Evolutionary conservation across 2,113 vertebrate species (phyloP).

Genomic region (Chionomys nivalis): DNA sequence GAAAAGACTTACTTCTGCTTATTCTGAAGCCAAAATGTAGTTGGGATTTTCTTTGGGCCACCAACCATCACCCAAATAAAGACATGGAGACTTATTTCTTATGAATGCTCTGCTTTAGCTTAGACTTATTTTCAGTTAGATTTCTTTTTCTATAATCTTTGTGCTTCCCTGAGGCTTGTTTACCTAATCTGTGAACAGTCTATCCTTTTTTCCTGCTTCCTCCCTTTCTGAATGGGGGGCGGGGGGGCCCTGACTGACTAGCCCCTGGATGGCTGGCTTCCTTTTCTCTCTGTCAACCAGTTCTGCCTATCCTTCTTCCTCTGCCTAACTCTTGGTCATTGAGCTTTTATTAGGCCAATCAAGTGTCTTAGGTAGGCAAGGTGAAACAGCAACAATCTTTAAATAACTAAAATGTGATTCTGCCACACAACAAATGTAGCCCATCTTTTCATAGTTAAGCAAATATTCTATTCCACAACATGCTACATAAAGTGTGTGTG

Average conservation of each 20-base stretch:
- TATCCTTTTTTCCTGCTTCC: not conserved
- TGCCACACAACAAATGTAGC: too few relatives aligned
- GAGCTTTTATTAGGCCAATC: not conserved
- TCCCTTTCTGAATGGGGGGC: not conserved
- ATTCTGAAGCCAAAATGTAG: not conserved
- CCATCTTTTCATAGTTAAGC: too few relatives aligned
- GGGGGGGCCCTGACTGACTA: not conserved
- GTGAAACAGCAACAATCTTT: not conserved
- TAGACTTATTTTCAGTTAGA: not conserved
- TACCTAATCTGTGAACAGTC: not conserved
- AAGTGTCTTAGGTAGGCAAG: not conserved
- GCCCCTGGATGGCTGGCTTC: not conserved
- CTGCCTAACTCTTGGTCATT: not conserved
- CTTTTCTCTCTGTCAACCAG: not conserved
- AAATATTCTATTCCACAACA: not conserved
- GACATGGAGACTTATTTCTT: not conserved
- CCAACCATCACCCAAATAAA: not conserved
- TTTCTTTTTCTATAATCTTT: not conserved
- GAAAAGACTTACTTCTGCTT: not conserved
- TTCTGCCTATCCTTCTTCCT: not conserved
- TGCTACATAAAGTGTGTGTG: not conserved
- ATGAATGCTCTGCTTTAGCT: not conserved
- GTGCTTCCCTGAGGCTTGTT: not conserved
- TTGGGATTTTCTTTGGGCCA: not conserved
- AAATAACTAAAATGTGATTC: not conserved